Evolutionary conservation across 2,113 vertebrate genomes (phyloP), one percentile per base, ranked within the genome.

Genomic region (Ailurus styani): DNA sequence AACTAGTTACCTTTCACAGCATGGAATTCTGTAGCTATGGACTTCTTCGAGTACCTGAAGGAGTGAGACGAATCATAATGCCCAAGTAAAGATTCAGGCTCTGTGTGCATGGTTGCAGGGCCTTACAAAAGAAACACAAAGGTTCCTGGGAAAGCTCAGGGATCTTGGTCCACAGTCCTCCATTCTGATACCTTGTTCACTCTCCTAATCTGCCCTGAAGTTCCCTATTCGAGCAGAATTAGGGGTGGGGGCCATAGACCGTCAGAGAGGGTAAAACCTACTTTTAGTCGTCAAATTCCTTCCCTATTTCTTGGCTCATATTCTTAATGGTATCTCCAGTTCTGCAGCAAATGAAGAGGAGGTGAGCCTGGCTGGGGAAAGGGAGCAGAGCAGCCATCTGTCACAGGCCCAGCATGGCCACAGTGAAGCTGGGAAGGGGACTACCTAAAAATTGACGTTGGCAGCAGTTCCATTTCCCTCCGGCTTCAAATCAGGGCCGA

Each of bases 331-430:
- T 78, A 73, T 75, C 87, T 90, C 93, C 52, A 95, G 93, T 94
- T 93, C 72, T 96, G 72, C 13, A 73, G 60, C 62, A 42, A 95
- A 93, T 3, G 37, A 92, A 17, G 57, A 87, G 37, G 57, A 91
- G 21, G 88, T 15, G 60, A 93, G 79, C 73, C 52, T 89, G 90
- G 72, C 57, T 77, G 42, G 57, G 78, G 37, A 94, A 87, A 95
- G 52, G 90, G 95, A 60, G 40, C 25, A 47, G 87, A 64, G 78
- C 4, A n/a, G 62, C 96, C 96, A 96, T 91, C 95, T 96, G 91
- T 79, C 95, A 95, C 2, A 20, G 55, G 79, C 84, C 90, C 82
- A 47, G 81, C 21, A 29, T 23, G 25, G 90, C 64, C 87, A 72
- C 45, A 68, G 60, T 29, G 77, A 95, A 31, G 60, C 66, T 45